These are phyloP conservation scores for Eunapius fragilis DNA, from an alignment of 37 sponge, comb jelly and placozoan species.

Conservation along the genomic window DNA sequence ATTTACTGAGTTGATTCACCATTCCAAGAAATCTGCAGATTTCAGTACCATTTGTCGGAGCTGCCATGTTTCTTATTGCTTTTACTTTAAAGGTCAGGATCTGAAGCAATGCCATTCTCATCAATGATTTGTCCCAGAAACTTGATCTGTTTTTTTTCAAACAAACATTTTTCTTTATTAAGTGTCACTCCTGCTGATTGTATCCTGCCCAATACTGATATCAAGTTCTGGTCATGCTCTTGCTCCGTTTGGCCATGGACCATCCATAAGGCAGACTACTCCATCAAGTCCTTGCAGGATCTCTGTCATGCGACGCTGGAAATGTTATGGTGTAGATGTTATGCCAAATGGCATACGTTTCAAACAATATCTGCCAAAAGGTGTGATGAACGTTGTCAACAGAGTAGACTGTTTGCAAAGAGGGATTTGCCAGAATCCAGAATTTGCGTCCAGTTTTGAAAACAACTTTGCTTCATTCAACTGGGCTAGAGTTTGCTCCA, in stretches of 20 bases:
- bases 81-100: conserved; percentile 4
- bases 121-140: conserved; percentile 43
- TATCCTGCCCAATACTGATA: too few species aligned
- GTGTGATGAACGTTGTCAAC: conserved; percentile 27
- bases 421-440: conserved; percentile 36
- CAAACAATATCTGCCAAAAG: conserved; percentile 28
- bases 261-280: too few species aligned
- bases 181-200: too few species aligned
- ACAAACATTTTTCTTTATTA: neutral
- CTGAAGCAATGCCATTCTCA: conserved; percentile 4
- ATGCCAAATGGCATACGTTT: conserved; percentile 37
- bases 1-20: conserved; percentile 21
- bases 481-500: conserved; percentile 24
- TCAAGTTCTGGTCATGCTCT: too few species aligned
- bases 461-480: conserved; percentile 14
- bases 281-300: conserved; percentile 3
- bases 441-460: conserved; percentile 29
- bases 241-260: too few species aligned
- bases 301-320: conserved; percentile 17
- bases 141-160: neutral
- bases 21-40: conserved; percentile 36
- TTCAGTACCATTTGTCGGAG: conserved; percentile 21
- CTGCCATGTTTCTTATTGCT: neutral
- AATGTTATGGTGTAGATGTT: conserved; percentile 31
- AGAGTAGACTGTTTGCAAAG: conserved; percentile 5